Conservation (phyloP, 2,113 vertebrate genomes). For the Smithornis capensis region DNA sequence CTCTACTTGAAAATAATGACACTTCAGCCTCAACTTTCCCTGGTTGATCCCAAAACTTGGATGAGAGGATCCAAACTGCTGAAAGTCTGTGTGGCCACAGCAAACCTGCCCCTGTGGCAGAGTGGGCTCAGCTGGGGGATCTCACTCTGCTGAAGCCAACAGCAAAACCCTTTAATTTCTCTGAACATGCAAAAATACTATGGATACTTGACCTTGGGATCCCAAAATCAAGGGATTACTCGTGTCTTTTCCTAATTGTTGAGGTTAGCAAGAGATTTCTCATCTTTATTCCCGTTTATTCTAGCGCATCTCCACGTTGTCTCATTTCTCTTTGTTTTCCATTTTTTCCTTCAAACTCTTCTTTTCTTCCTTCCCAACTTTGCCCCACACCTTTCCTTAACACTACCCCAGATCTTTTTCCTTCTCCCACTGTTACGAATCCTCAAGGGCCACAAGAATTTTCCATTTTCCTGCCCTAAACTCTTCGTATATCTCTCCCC, state of each 20-base stretch:
- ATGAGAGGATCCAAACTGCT: neutral
- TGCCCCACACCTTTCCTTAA: constrained; percentile 2
- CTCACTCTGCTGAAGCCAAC: neutral
- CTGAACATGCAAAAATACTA: fast-evolving
- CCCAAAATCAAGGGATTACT: neutral
- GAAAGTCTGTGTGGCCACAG: neutral
- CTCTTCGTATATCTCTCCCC: constrained; percentile 3
- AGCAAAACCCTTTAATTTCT: neutral
- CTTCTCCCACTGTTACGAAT: constrained; percentile 58
- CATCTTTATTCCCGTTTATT: neutral
- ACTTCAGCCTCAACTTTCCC: neutral
- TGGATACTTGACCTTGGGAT: neutral
- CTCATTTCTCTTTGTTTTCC: neutral
- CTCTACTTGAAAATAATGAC: neutral
- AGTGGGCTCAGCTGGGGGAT: neutral
- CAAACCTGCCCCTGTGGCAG: neutral
- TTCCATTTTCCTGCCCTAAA: constrained; percentile 35
- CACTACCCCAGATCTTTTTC: constrained; percentile 8
- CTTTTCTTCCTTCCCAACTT: neutral
- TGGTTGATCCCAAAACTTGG: neutral
- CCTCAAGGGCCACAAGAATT: constrained; percentile 63
- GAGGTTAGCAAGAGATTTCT: neutral
- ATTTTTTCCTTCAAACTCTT: neutral
- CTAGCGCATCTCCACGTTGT: fast-evolving
- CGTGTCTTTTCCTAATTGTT: neutral